Base-by-base conservation (phyloP, 2,797 vertebrate species). In the Molossus alvarezi region DNA sequence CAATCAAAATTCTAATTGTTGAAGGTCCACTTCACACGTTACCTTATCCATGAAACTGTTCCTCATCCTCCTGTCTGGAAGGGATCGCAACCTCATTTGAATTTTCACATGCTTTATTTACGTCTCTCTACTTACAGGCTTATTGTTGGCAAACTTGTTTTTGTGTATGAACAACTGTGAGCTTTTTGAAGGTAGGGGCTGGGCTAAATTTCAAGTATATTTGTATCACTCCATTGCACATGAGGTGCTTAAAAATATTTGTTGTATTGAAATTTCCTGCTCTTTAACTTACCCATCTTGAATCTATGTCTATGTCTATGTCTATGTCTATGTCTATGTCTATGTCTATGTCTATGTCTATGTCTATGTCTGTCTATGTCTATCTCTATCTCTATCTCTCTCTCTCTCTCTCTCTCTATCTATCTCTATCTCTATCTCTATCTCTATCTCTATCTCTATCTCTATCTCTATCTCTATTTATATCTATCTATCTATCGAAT, bases 141-240 rank as follows among this genome's bases (percentile, higher is more conserved):
- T 91, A 17, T 64, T 95, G 20, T 17, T 69, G 77, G 8, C 23
- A 75, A 77, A 73, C 51, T 58, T 84, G 15, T 69, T 72, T 88
- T 96, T 80, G 20, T 90, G 15, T 79, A 37, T 96, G 45, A 83
- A 85, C 20, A 53, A 41, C 48, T 92, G 15, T 71, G 73, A 88
- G 45, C 60, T 95, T n/a, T 87, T 90, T 53, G 72, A 92, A 25
- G 69, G 11, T 37, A 84, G 62, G 3, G 37, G 11, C 57, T 73
- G 3, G 37, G 11, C 57, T 73, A 81, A 90, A 72, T 88, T 17
- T 73, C 23, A 55, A 11, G 27, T 33, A 48, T 73, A 14, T 77
- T 95, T 90, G 12, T 82, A n/a, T 79, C 14, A 25, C 2, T 83
- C 55, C 48, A 86, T 91, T 88, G 45, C 21, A 71, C 29, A 55